These are phyloP conservation scores for Oscheius sp. DNA, from an alignment of 2,888 invertebrate genomes.

Conservation along the genomic window DNA sequence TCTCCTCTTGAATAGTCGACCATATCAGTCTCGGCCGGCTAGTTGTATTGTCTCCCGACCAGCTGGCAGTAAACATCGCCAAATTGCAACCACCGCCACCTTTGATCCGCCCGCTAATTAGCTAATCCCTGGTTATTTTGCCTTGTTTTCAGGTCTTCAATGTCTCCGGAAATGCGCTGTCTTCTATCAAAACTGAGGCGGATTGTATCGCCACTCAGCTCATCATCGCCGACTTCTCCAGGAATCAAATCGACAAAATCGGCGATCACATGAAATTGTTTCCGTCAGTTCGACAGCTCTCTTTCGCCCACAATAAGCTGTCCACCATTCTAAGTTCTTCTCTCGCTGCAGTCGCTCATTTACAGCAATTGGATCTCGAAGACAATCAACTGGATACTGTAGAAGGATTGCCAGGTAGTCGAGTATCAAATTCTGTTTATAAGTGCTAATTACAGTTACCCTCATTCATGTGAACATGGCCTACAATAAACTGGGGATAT, in stretches of 20 bases:
- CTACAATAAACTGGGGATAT: slow-evolving; percentile 50
- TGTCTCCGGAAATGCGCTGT: slow-evolving; percentile 58
- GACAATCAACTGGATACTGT: slow-evolving; percentile 43
- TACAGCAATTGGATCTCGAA: slow-evolving; percentile 62
- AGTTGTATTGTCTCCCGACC: slow-evolving; percentile 26
- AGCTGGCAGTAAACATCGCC: slow-evolving; percentile 25
- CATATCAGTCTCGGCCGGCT: slow-evolving; percentile 32
- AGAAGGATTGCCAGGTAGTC: slow-evolving; percentile 44
- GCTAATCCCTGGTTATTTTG: slow-evolving; percentile 2
- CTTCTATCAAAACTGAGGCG: slow-evolving; percentile 42
- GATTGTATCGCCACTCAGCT: slow-evolving; percentile 62
- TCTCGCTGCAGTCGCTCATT: slow-evolving; percentile 45
- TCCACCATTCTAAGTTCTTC: slow-evolving; percentile 40
- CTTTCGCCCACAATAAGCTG: slow-evolving; percentile 54
- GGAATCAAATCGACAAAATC: slow-evolving; percentile 58
- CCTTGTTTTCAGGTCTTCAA: slow-evolving; percentile 63
- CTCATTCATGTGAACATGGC: slow-evolving; percentile 64
- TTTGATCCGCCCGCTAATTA: slow-evolving; percentile 20
- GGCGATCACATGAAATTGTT: slow-evolving; percentile 45
- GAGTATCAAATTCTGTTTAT: background rate
- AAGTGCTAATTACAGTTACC: slow-evolving; percentile 43
- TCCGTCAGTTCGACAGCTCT: slow-evolving; percentile 57
- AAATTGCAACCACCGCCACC: slow-evolving; percentile 2
- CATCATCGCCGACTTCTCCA: slow-evolving; percentile 67
- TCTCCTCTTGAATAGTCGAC: background rate